phyloP scores from a whole-genome alignment of 2,888 invertebrate species.

The Caenorhabditis becei region DNA sequence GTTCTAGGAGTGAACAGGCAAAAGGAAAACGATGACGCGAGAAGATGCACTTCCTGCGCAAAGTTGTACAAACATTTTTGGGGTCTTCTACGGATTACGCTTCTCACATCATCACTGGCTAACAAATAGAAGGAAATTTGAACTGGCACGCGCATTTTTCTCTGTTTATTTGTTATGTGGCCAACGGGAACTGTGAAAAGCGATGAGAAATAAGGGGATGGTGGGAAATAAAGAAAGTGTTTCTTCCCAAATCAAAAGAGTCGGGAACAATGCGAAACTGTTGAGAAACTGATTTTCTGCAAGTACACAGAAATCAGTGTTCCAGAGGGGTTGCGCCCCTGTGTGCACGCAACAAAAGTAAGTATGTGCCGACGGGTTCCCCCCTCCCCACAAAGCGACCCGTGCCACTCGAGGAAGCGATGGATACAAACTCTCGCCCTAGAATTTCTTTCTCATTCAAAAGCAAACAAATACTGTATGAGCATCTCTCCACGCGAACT shows the following conservation, averaged over 20 bases:
- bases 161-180: too few species aligned
- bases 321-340: slow-evolving; percentile 37
- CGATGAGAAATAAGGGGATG: too few species aligned
- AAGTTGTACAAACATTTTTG: slow-evolving; percentile 23
- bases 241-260: too few species aligned
- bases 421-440: slow-evolving; percentile 45
- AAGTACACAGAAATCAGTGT: slow-evolving; percentile 37
- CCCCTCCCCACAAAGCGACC: slow-evolving; percentile 41
- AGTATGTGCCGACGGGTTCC: slow-evolving; percentile 35
- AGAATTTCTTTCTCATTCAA: slow-evolving; percentile 44
- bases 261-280: too few species aligned
- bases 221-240: not conserved
- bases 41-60: not conserved
- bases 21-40: too few species aligned
- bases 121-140: slow-evolving; percentile 3
- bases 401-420: slow-evolving; percentile 53
- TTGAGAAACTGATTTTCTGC: too few species aligned
- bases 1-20: too few species aligned
- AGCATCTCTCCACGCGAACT: slow-evolving; percentile 54
- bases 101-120: not conserved
- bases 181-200: too few species aligned
- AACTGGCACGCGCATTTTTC: slow-evolving; percentile 18
- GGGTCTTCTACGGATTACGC: slow-evolving; percentile 14
- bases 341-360: slow-evolving; percentile 7
- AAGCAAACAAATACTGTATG: slow-evolving; percentile 62